Evolutionary conservation across 2,113 vertebrate genomes (phyloP).

Genomic region (Electrona antarctica): DNA sequence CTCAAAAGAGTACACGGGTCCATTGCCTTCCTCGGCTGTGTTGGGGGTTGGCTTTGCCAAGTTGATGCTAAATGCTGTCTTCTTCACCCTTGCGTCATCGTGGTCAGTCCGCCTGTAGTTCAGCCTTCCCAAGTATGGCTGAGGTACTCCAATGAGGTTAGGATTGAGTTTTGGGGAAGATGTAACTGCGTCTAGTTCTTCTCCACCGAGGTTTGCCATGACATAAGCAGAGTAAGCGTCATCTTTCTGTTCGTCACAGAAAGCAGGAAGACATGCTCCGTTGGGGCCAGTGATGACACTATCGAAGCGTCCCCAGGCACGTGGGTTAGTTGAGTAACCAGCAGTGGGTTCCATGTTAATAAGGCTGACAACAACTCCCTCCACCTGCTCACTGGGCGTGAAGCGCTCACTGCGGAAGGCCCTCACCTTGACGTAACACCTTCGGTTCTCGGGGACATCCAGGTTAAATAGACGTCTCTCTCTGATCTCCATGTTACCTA

Average conservation of each 20-base stretch:
- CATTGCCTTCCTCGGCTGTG: constrained; percentile 87
- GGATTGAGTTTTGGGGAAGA: constrained; percentile 92
- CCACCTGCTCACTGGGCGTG: constrained; percentile 91
- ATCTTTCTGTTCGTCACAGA: constrained; percentile 89
- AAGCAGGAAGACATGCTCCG: constrained; percentile 92
- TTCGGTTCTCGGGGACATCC: constrained; percentile 92
- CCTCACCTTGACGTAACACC: constrained; percentile 94
- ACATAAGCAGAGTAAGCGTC: constrained; percentile 92
- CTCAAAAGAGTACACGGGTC: constrained; percentile 92
- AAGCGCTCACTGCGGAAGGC: constrained; percentile 94
- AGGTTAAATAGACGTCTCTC: constrained; percentile 95
- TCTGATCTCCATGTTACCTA: constrained; percentile 98
- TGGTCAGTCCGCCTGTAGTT: constrained; percentile 94
- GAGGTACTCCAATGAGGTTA: constrained; percentile 89
- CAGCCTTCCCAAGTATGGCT: constrained; percentile 89
- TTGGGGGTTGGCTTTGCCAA: constrained; percentile 91
- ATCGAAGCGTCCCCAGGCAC: constrained; percentile 96
- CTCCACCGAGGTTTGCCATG: constrained; percentile 91
- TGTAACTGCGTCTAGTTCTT: constrained; percentile 90
- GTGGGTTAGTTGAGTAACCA: constrained; percentile 91
- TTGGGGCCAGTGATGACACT: constrained; percentile 90
- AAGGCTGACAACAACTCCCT: constrained; percentile 90
- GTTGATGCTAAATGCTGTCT: constrained; percentile 93
- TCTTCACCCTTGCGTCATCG: constrained; percentile 86
- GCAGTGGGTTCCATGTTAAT: constrained; percentile 93